Evolutionary conservation across 92 coral and sea anemone genomes (phyloP).

Genomic region (Porites evermanni): DNA sequence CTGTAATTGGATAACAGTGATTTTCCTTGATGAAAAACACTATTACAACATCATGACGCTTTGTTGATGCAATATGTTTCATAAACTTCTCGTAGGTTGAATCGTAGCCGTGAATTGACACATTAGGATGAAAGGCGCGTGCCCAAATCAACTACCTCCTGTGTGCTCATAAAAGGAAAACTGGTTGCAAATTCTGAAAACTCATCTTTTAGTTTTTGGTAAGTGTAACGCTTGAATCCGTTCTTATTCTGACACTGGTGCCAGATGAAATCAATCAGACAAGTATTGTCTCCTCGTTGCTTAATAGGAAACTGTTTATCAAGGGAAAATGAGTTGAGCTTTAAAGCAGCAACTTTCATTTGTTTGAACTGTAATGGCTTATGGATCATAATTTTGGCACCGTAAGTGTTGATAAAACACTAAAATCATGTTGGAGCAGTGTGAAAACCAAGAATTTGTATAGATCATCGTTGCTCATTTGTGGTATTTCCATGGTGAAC

Average conservation of each 20-base stretch:
- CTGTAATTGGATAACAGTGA: too few species aligned
- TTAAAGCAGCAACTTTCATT: constrained; percentile 18
- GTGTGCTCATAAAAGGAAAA: constrained; percentile 22
- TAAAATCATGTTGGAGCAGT: background rate
- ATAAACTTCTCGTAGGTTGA: too few species aligned
- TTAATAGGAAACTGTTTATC: constrained; percentile 14
- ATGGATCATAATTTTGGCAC: constrained; percentile 7
- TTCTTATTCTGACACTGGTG: constrained; percentile 9
- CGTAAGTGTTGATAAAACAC: background rate
- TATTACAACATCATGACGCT: background rate
- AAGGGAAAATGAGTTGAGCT: too few species aligned
- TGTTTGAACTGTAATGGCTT: background rate
- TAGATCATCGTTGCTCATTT: too few species aligned
- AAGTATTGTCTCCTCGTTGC: constrained; percentile 20
- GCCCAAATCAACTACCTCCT: constrained; percentile 62
- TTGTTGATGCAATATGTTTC: too few species aligned
- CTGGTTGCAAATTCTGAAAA: constrained; percentile 12
- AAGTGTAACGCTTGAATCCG: constrained; percentile 49
- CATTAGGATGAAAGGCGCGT: constrained; percentile 15
- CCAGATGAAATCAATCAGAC: too few species aligned
- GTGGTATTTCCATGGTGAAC: too few species aligned
- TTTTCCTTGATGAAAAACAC: background rate
- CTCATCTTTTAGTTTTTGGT: constrained; percentile 27
- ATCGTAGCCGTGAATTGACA: constrained; percentile 52
- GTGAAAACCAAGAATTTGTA: too few species aligned